A percentile compares a stretch with the other conserved stretches of the same genome.
Evolutionary conservation across 2,113 vertebrate genomes (phyloP).

Genomic region (Dipodomys merriami): DNA sequence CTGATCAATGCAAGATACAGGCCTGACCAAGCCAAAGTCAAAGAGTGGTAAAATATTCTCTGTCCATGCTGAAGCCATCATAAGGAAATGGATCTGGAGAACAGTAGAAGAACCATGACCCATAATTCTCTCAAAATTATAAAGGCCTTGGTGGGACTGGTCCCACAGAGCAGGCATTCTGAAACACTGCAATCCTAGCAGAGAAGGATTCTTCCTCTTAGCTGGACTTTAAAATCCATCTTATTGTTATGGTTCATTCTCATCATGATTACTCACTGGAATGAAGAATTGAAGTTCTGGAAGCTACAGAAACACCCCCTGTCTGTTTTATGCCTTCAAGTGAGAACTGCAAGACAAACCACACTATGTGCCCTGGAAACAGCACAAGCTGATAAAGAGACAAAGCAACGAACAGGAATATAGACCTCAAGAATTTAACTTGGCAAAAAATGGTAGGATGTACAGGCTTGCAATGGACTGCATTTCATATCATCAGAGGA

Average conservation of each 20-base stretch:
- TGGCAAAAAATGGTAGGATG: background rate
- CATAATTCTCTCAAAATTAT: conserved; percentile 2
- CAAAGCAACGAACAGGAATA: background rate
- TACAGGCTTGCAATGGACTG: background rate
- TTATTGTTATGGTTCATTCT: background rate
- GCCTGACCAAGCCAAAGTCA: background rate
- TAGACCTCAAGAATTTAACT: conserved; percentile 18
- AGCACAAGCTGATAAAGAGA: background rate
- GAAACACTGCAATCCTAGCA: background rate
- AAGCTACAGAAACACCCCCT: background rate
- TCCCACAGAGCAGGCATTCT: background rate
- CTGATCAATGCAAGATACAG: background rate
- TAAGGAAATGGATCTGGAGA: background rate
- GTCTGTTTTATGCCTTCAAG: background rate
- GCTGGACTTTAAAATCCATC: background rate
- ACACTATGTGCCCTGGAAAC: background rate
- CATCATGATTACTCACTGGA: background rate
- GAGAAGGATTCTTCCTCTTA: background rate
- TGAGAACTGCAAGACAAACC: background rate
- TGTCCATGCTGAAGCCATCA: background rate
- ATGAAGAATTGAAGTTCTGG: background rate
- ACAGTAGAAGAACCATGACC: background rate
- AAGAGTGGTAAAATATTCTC: background rate
- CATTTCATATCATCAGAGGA: background rate
- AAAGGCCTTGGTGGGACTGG: background rate